Percentiles rank a stretch among this genome's conserved stretches.
phyloP scores from a whole-genome alignment of 2,797 vertebrate genomes.

The Valencia hispanica region DNA sequence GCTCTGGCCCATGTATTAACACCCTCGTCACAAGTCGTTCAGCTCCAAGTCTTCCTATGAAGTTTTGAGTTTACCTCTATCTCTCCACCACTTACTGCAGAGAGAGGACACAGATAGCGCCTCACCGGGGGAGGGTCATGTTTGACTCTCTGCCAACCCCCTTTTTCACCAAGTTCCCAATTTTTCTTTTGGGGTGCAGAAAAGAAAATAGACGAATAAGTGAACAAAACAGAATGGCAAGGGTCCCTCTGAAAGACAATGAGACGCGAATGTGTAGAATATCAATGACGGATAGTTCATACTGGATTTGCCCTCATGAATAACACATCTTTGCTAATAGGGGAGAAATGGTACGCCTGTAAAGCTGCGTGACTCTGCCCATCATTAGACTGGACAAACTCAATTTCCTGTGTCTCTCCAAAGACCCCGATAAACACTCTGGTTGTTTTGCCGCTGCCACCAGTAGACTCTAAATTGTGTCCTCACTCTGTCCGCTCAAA shows the following conservation, averaged over 20 bases:
- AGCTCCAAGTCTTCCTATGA: conserved; percentile 32
- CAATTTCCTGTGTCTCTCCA: conserved; percentile 81
- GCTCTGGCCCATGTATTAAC: conserved; percentile 46
- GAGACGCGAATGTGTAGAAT: conserved; percentile 75
- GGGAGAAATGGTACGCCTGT: conserved; percentile 75
- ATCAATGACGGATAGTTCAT: conserved; percentile 84
- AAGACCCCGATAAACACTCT: conserved; percentile 74
- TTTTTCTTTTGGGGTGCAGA: conserved; percentile 41
- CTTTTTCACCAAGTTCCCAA: conserved; percentile 25
- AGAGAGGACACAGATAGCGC: conserved; percentile 62
- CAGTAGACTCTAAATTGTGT: conserved; percentile 61
- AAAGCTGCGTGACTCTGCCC: conserved; percentile 70
- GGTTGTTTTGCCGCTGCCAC: conserved; percentile 52
- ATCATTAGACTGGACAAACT: conserved; percentile 84
- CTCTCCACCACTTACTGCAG: conserved; percentile 40
- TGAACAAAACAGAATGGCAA: conserved; percentile 71
- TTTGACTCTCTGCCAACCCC: conserved; percentile 58
- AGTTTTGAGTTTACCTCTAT: conserved; percentile 19
- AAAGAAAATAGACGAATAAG: conserved; percentile 78
- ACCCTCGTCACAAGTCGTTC: conserved; percentile 46
- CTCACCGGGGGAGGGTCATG: conserved; percentile 54
- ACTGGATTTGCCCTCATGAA: conserved; percentile 85
- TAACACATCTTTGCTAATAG: conserved; percentile 84
- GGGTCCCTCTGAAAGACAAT: conserved; percentile 73
- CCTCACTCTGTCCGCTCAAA: conserved; percentile 45